Percentiles rank a stretch among this genome's conserved stretches.
Evolutionary conservation across 2,888 invertebrate genomes (phyloP).

Genomic region (Bedellia somnulentella): DNA sequence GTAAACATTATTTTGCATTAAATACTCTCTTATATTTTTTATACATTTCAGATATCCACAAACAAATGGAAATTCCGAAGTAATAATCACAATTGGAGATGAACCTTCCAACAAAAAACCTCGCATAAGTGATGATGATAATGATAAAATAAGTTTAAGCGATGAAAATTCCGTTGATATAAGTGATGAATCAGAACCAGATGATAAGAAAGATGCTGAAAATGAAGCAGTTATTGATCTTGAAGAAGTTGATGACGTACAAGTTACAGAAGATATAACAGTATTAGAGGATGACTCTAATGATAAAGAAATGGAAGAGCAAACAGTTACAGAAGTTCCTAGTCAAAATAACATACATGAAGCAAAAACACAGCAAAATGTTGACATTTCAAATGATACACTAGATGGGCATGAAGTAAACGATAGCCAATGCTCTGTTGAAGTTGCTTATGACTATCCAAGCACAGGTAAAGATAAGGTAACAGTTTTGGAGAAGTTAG

Average conservation of each 20-base stretch:
- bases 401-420: constrained; percentile 17
- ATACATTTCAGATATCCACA: too few species aligned
- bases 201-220: constrained; percentile 7
- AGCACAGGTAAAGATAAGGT: constrained; percentile 20
- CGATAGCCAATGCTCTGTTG: constrained; percentile 22
- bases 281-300: background rate
- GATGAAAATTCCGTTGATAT: constrained; percentile 30
- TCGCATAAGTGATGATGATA: constrained; percentile 18
- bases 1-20: too few species aligned
- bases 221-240: constrained; percentile 10
- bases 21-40: too few species aligned
- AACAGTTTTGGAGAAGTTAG: constrained; percentile 25
- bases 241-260: constrained; percentile 9
- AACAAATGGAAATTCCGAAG: constrained; percentile 12
- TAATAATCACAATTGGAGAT: constrained; percentile 22
- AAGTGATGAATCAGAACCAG: constrained; percentile 22
- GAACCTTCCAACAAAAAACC: constrained; percentile 29
- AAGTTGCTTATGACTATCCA: constrained; percentile 31
- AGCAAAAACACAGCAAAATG: constrained; percentile 26
- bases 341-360: constrained; percentile 18
- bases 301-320: background rate
- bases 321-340: background rate
- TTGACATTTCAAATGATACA: constrained; percentile 19
- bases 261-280: constrained; percentile 1
- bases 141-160: constrained; percentile 35